phyloP scores from a whole-genome alignment of 2,888 invertebrate species.

The Drosophila hamatofila region DNA sequence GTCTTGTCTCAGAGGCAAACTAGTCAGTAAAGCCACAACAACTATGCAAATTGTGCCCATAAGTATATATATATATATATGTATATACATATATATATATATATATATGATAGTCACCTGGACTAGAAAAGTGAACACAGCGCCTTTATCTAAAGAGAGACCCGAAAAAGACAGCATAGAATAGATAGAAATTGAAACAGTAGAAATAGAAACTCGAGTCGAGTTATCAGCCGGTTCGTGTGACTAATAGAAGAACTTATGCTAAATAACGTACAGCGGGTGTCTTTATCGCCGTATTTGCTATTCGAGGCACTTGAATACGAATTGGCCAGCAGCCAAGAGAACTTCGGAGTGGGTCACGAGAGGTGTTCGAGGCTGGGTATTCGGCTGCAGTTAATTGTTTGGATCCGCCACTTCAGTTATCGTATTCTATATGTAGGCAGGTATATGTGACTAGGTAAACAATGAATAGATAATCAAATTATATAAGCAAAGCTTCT shows the following conservation, averaged over 20 bases:
- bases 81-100: background rate
- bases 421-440: slow-evolving; percentile 10
- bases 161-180: background rate
- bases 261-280: slow-evolving; percentile 51
- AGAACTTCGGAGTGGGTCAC: slow-evolving; percentile 22
- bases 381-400: slow-evolving; percentile 20
- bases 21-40: slow-evolving; percentile 26
- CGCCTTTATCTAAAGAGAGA: slow-evolving; percentile 21
- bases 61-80: background rate
- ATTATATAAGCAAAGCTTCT: slow-evolving; percentile 11
- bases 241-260: slow-evolving; percentile 63
- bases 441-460: background rate
- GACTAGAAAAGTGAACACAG: slow-evolving; percentile 43
- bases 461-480: slow-evolving; percentile 2
- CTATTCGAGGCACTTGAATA: slow-evolving; percentile 56
- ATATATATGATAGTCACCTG: slow-evolving; percentile 12
- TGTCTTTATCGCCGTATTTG: slow-evolving; percentile 34
- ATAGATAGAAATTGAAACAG: slow-evolving; percentile 2
- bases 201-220: slow-evolving; percentile 9
- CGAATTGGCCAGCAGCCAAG: slow-evolving; percentile 25
- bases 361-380: background rate
- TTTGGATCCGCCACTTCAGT: slow-evolving; percentile 24
- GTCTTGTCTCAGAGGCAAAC: slow-evolving; percentile 19
- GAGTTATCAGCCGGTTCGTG: slow-evolving; percentile 37
- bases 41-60: slow-evolving; percentile 51